Conservation (phyloP, 2,797 vertebrate genomes). For the Rhinoraja longicauda region DNA sequence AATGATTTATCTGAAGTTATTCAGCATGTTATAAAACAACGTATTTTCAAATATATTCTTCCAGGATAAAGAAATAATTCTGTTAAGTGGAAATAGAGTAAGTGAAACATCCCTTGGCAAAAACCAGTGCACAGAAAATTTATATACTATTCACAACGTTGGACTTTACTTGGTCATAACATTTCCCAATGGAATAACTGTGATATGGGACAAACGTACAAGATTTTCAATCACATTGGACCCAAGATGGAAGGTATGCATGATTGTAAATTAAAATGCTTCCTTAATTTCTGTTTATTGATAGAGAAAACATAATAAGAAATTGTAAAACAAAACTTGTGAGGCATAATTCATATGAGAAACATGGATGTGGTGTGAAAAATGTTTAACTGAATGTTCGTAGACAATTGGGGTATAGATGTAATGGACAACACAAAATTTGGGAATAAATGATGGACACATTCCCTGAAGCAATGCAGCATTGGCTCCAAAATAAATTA, state of each 20-base stretch:
- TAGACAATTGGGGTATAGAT: neutral
- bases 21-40: neutral
- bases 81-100: neutral
- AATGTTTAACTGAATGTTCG: neutral
- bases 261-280: neutral
- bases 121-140: constrained; percentile 4
- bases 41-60: constrained; percentile 4
- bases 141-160: neutral
- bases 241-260: constrained; percentile 13
- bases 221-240: constrained; percentile 17
- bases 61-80: constrained; percentile 2
- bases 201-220: constrained; percentile 37
- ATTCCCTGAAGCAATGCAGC: too few species aligned
- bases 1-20: neutral
- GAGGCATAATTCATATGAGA: neutral
- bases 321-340: neutral
- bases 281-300: neutral
- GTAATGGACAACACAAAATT: neutral
- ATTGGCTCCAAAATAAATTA: neutral
- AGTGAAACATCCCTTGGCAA: neutral
- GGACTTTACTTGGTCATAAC: constrained; percentile 9
- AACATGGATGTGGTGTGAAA: neutral
- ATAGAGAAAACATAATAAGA: neutral
- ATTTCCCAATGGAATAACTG: constrained; percentile 28
- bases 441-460: neutral